Evolutionary conservation across 2,797 vertebrate genomes (phyloP), one percentile per base, ranked within the genome.

Genomic region (Schizopygopsis malacanthus): DNA sequence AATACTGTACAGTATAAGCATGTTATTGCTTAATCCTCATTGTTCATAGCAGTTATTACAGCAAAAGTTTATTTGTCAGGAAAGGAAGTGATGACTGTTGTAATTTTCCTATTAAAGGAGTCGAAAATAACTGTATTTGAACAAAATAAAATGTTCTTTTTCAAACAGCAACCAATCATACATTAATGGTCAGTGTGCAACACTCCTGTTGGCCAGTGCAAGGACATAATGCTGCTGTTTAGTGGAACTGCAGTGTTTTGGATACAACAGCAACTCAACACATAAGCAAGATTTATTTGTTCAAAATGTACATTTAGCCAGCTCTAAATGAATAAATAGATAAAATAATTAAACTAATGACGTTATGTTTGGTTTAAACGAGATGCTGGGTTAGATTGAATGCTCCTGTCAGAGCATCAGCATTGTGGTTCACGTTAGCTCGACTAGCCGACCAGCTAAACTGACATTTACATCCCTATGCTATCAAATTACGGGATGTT

Each of bases 371-470:
- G 9, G 10, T 65, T 70, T 71, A 22, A n/a, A 54, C 3, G 61
- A 8, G n/a, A 75, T 39, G 45, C 6, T 73, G 16, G 41, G 20
- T 52, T 39, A 6, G 39, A 61, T 20, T 5, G 43, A 52, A 20
- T 20, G 28, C 73, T 50, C 11, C 78, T 80, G 54, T 85, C 43
- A 85, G 22, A 85, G 69, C 83, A 70, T 54, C 16, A 79, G 18
- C 54, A 47, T 16, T 72, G 56, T 41, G 70, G 77, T 75, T 81
- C 75, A 79, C 84, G 77, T 81, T 85, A 85, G 84, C 84, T 75
- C 41, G 56, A 81, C 69, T 85, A 85, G 84, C 84, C 84, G 28
- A 81, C 70, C 8, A 18, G 84, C 84, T 85, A 85, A 85, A 50
- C 22, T 81, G 78, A 81, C 84, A 85, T n/a, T 41, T 73, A 70